Evolutionary conservation across 2,888 invertebrate species (phyloP).

Genomic region (Cephus pygmeus): DNA sequence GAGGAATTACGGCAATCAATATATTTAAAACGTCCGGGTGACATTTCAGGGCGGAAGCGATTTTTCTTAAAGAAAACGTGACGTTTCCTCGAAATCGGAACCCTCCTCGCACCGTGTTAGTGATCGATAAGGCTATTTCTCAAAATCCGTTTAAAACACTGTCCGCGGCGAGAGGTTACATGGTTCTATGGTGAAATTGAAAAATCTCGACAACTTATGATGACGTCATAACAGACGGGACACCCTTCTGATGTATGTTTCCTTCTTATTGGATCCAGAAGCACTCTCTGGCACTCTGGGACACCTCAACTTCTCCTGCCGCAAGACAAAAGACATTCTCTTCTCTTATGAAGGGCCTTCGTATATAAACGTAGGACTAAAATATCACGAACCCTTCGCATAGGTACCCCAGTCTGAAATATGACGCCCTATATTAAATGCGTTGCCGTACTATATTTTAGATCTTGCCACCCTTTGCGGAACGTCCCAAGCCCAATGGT

Average conservation of each 20-base stretch:
- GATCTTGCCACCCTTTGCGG: conserved; percentile 34
- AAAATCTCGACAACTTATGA: conserved; percentile 31
- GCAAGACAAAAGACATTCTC: conserved; percentile 33
- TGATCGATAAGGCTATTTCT: conserved; percentile 9
- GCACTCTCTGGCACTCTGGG: conserved; percentile 18
- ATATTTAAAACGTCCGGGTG: neutral
- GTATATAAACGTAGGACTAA: conserved; percentile 22
- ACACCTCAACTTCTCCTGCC: conserved; percentile 13
- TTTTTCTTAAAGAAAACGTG: neutral
- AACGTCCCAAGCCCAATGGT: neutral
- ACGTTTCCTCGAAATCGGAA: neutral
- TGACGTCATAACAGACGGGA: conserved; percentile 22
- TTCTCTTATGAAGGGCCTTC: conserved; percentile 26
- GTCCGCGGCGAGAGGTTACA: neutral
- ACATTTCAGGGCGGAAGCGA: neutral
- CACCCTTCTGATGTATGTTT: conserved; percentile 14
- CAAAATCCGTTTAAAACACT: conserved; percentile 13
- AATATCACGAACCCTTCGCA: conserved; percentile 24
- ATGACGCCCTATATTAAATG: conserved; percentile 46
- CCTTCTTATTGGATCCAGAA: conserved; percentile 28
- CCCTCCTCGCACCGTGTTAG: neutral
- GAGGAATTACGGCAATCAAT: neutral
- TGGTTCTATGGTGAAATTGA: conserved; percentile 19
- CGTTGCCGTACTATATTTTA: conserved; percentile 31
- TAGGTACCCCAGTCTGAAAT: conserved; percentile 31